A percentile compares a stretch with the other conserved stretches of the same genome.
Conservation (phyloP, 2,888 invertebrate genomes). For the Rhagium mordax region DNA sequence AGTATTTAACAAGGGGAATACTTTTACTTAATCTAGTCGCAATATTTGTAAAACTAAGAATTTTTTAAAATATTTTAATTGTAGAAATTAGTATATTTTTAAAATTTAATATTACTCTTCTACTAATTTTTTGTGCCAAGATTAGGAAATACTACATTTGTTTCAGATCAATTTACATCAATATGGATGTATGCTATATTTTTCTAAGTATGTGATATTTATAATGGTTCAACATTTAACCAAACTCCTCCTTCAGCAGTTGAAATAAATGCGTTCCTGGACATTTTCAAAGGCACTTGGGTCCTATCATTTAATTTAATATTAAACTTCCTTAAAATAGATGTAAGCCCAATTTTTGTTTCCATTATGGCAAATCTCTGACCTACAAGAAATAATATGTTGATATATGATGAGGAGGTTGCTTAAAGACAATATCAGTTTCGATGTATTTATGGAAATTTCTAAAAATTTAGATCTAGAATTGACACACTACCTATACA, state of each 20-base stretch:
- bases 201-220: too few species aligned
- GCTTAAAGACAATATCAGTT: not conserved
- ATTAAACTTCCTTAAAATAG: conserved; percentile 62
- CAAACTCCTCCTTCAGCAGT: conserved; percentile 50
- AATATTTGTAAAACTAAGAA: too few species aligned
- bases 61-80: too few species aligned
- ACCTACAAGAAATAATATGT: conserved; percentile 48
- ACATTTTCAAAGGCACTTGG: conserved; percentile 52
- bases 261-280: conserved; percentile 51
- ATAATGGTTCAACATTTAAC: not conserved
- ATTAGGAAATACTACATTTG: too few species aligned
- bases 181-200: too few species aligned
- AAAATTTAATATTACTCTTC: too few species aligned
- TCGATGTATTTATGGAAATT: not conserved
- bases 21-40: too few species aligned
- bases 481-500: not conserved
- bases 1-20: too few species aligned
- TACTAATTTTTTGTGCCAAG: too few species aligned
- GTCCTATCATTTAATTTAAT: conserved; percentile 60
- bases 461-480: too few species aligned
- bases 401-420: not conserved
- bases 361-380: conserved; percentile 58
- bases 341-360: conserved; percentile 65
- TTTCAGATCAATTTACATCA: too few species aligned
- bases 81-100: too few species aligned